Percentiles rank a stretch among this genome's conserved stretches.
Evolutionary conservation across 2,113 vertebrate species (phyloP).

Genomic region (Stercorarius parasiticus): DNA sequence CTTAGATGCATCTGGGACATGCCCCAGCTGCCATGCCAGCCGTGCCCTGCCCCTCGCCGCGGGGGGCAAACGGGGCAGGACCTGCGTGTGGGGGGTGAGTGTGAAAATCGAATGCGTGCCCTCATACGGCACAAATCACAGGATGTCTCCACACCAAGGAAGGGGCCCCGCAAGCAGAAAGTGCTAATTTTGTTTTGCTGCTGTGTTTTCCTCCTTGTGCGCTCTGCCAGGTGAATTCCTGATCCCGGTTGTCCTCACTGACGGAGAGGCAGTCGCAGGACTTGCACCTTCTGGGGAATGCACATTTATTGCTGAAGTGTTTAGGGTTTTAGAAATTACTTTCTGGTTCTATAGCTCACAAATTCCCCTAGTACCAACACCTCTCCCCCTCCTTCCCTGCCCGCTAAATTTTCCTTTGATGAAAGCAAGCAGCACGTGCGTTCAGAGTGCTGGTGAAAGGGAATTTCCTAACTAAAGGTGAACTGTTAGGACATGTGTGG

Average conservation of each 20-base stretch:
- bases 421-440: not conserved
- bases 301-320: not conserved
- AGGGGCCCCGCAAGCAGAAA: not conserved
- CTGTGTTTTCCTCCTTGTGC: not conserved
- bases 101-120: not conserved
- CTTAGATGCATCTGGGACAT: not conserved
- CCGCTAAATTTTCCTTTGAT: not conserved
- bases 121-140: rapidly evolving
- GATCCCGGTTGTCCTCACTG: rapidly evolving
- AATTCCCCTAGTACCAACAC: not conserved
- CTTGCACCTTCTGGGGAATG: not conserved
- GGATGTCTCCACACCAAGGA: not conserved
- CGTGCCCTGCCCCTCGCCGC: rapidly evolving
- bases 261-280: rapidly evolving
- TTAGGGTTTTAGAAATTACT: not conserved
- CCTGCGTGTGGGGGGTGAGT: not conserved
- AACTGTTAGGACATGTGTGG: not conserved
- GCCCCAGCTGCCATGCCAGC: not conserved
- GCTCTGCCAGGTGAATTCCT: constrained; percentile 1
- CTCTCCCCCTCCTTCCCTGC: not conserved
- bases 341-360: not conserved
- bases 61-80: not conserved
- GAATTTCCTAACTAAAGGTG: constrained; percentile 1
- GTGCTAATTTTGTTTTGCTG: not conserved
- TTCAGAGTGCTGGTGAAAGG: not conserved